Base-by-base conservation (phyloP, 2,888 invertebrate genomes). In the Limnephilus auricula region DNA sequence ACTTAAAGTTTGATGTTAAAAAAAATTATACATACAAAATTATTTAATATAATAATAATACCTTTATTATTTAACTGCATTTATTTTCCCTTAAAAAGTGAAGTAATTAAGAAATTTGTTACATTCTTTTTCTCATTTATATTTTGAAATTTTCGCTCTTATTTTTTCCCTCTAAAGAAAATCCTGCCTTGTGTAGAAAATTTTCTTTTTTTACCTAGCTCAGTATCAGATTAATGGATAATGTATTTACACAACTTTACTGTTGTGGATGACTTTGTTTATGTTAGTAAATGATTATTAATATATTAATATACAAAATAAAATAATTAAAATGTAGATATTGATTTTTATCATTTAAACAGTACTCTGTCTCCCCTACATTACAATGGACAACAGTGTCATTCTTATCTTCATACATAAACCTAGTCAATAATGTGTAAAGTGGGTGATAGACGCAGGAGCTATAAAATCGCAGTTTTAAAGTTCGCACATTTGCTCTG, bases 1-100 rank as follows among this genome's bases (percentile, higher is more conserved):
- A 85, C 85, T 45, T 85, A 85, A 45, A 85, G 50, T 50, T 85
- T 50, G 85, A 40, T 85, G 85, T 85, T 85, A 30, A 45, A 84
- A 31, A 85, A 40, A 40, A 45, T 31, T 15, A 34, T 32, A 80
- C 15, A 82, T n/a, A n/a, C n/a, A n/a, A n/a, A n/a, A n/a, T 32
- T 82, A 32, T 32, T 15, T 82, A 32, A 82, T 82, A 32, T 82
- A 32, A 34, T n/a, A n/a, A 82, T 82, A 32, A 82, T 82, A 34
- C 32, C 15, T 82, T 65, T 65, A 65, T 65, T 65, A 65, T 85
- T 85, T 15, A 85, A 85, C 40, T 45, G 85, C 85, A 85, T 85
- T 85, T 85, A 85, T 85, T 85, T 84, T 37, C 85, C 45, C 30
- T 85, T 85, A 13, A 40, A 85, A 40, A 40, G 13, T 85, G 30